Base-by-base conservation (phyloP, 2,797 vertebrate species). In the Potorous gilbertii region DNA sequence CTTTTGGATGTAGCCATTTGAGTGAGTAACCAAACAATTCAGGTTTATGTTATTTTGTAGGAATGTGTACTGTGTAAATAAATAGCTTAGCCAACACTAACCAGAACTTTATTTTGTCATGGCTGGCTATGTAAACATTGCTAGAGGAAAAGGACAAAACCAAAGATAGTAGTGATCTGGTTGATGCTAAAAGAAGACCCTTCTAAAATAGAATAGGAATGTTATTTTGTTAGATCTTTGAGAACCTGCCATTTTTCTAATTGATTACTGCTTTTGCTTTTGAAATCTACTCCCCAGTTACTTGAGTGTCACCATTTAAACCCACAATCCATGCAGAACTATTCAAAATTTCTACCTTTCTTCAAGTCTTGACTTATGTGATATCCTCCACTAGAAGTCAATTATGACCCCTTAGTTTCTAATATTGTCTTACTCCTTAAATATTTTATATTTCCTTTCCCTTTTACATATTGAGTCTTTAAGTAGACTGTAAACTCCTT, bases 41-140 rank as follows among this genome's bases (percentile, higher is more conserved):
- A 91, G 92, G 92, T 96, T 91, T 90, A 96, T 52, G 34, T 56
- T 89, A 21, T 94, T 91, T 56, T 93, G 16, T 55, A 94, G 29
- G 6, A 96, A 56, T 56, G 46, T 94, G 52, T 56, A 29, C 52
- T 52, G 27, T 66, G 89, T 90, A 74, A 29, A 56, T 93, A 91
- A 91, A 91, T 46, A 87, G 40, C 3, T 59, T 31, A 93, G 28
- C 90, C 93, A 94, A 18, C 89, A 24, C 0, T 54, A 66, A 54
- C 14, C 21, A 54, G 57, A 56, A 59, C 90, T 94, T 96, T 93
- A 66, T 81, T 95, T 56, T 96, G 54, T 55, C 81, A 91, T 92
- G 55, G 13, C 12, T 11, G 28, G 2, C 89, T 81, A 92, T 16
- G 81, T 21, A 40, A 56, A 95, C 93, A 52, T 34, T 40, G 54